These are phyloP conservation scores for Nephotettix cincticeps DNA, from an alignment of 1,140 invertebrate genomes.

Conservation along the genomic window DNA sequence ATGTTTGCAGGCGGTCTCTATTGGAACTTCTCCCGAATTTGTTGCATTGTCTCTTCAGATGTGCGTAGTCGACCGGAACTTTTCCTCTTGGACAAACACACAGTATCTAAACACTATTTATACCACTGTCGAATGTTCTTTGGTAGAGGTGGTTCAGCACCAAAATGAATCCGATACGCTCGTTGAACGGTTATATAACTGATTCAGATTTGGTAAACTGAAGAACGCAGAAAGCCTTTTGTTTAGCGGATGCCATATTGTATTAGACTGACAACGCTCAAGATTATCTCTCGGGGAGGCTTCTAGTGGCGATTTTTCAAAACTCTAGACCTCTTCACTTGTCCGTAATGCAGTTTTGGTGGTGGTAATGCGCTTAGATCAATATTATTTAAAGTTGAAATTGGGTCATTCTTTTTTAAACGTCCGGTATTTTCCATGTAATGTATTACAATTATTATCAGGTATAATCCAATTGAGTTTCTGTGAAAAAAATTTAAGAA, in stretches of 20 bases:
- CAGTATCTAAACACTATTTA: conserved; percentile 7
- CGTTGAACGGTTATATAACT: no score
- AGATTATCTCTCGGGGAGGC: not conserved
- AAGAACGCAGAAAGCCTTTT: not conserved
- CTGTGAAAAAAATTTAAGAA: no score
- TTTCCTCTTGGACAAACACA: conserved; percentile 18
- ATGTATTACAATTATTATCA: no score
- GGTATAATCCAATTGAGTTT: no score
- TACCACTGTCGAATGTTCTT: no score
- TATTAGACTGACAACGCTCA: not conserved
- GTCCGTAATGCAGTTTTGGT: no score
- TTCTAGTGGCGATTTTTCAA: not conserved
- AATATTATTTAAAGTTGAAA: no score
- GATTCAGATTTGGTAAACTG: conserved; percentile 10
- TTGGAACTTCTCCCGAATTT: conserved; percentile 21
- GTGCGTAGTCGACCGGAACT: not conserved
- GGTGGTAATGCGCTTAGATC: not conserved
- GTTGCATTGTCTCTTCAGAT: conserved; percentile 23
- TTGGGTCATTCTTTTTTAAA: no score
- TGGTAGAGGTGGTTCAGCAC: no score
- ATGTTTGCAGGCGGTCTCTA: no score
- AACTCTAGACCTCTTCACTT: not conserved
- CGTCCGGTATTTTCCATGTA: no score
- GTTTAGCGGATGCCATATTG: not conserved
- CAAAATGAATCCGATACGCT: no score